A percentile compares a stretch with the other conserved stretches of the same genome.
Evolutionary conservation across 2,113 vertebrate species (phyloP).

Genomic region (Platysteira castanea): DNA sequence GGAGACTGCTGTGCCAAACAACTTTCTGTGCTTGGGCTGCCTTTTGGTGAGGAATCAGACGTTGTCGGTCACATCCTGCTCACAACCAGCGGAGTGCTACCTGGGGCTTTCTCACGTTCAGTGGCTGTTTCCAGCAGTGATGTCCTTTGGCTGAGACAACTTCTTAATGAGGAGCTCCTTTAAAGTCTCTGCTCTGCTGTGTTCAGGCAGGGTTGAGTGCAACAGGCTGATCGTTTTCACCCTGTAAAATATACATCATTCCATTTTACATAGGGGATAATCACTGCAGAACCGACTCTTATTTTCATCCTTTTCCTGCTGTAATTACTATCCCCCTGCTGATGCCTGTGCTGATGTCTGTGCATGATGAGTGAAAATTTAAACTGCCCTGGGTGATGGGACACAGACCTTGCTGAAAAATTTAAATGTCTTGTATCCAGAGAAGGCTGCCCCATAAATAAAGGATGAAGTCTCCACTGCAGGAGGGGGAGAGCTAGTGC

Average conservation of each 20-base stretch:
- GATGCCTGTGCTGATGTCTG: not conserved
- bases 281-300: not conserved
- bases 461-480: conserved; percentile 35
- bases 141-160: not conserved
- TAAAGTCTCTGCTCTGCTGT: not conserved
- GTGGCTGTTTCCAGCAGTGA: not conserved
- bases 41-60: not conserved
- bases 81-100: not conserved
- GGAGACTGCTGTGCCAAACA: not conserved
- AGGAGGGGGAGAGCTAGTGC: not conserved
- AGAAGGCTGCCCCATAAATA: conserved; percentile 50
- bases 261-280: not conserved
- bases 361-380: conserved; percentile 40
- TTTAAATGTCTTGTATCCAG: conserved; percentile 36
- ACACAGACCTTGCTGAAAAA: conserved; percentile 57
- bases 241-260: not conserved
- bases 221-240: not conserved
- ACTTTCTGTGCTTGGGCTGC: not conserved
- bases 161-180: not conserved
- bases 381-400: conserved; percentile 34
- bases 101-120: not conserved
- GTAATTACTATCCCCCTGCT: conserved; percentile 19
- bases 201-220: not conserved
- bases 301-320: conserved; percentile 10
- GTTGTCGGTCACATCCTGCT: not conserved